Percentiles rank a stretch among this genome's conserved stretches.
phyloP scores from a whole-genome alignment of 2,113 vertebrate genomes.

The rat (Rattus norvegicus) region DNA sequence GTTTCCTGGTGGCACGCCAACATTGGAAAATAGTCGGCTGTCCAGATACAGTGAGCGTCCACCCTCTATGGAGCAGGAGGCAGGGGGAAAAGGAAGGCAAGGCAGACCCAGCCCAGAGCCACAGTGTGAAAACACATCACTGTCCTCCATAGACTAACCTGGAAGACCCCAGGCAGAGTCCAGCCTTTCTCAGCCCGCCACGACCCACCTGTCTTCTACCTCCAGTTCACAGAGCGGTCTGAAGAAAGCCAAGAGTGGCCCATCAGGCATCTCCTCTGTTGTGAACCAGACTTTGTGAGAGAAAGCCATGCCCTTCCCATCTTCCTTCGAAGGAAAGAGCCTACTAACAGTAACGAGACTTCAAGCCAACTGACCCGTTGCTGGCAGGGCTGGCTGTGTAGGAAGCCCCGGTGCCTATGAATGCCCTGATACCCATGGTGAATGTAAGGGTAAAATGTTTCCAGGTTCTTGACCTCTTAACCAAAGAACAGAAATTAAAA shows the following conservation, averaged over 20 bases:
- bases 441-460: not conserved
- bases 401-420: not conserved
- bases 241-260: not conserved
- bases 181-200: fast-evolving
- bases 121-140: not conserved
- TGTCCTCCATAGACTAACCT: not conserved
- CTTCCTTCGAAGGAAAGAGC: not conserved
- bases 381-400: not conserved
- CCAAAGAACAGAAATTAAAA: not conserved
- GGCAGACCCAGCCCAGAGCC: not conserved
- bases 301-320: not conserved
- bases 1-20: not conserved
- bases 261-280: not conserved
- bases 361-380: not conserved
- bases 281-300: not conserved
- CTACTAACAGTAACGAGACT: not conserved
- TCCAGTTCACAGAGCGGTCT: not conserved
- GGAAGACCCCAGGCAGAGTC: not conserved
- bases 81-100: not conserved
- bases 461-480: not conserved
- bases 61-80: not conserved
- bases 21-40: not conserved
- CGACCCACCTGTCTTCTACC: not conserved
- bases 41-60: not conserved
- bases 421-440: too few relatives aligned